Base-by-base conservation (phyloP, 1,140 invertebrate species). In the Catajapyx aquilonaris region DNA sequence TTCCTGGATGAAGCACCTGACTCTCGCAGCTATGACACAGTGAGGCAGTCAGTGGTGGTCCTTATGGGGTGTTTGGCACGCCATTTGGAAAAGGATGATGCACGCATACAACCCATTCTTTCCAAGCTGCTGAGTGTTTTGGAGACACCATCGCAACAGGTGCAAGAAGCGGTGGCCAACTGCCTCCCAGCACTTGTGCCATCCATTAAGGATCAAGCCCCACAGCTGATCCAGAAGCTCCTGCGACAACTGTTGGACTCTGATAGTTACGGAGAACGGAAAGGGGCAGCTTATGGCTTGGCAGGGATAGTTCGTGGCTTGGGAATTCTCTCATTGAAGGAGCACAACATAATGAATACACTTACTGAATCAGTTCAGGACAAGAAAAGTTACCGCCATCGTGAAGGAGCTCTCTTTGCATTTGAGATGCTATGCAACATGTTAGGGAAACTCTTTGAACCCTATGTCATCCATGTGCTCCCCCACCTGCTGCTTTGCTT, bases 81-180 rank as follows among this genome's bases (percentile, higher is more conserved):
- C 23, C 91, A 98, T 69, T 71, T 99, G 44, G 85, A 93, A 41
- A 80, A 79, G 35, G 75, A 80, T 47, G 85, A 96, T 60, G 65
- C 72, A 1, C 54, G 88, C 61, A 73, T 84, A 75, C 34, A 81
- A 51, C 87, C 90, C 2, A 98, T 98, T 47, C 79, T 97, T 11
- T 71, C 71, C 44, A 73, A 90, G 48, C 60, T 99, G 20, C 73
- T 99, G 25, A 73, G 80, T 41, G 84, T 91, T 2, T 61, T 99
- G 1, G 84, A 84, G 4, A 97, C 93, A 23, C 93, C 94, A 7
- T 96, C 93, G 20, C 87, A 97, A 56, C 79, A 81, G 63, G 90
- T 98, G 1, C 93, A 99, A 69, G 87, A 96, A 62, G 85, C 93
- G 1, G 91, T 98, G 0, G 86, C 90, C 20, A 90, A 93, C 54